These are phyloP conservation scores for Sciaenops ocellatus DNA, from an alignment of 2,797 vertebrate species.

Conservation along the genomic window DNA sequence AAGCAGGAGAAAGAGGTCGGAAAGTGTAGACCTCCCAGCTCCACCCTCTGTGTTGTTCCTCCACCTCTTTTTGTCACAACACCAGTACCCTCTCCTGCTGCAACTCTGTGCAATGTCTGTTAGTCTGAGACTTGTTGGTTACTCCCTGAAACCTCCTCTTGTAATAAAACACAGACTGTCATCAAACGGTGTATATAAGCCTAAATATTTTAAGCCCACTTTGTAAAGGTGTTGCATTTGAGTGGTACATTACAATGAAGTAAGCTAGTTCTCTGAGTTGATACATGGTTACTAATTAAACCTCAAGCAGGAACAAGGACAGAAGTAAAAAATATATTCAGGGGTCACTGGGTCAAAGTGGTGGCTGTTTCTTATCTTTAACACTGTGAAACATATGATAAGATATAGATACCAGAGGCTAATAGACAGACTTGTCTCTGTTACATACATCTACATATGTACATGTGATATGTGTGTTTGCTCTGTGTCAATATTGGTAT, in stretches of 20 bases:
- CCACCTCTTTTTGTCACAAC: background rate
- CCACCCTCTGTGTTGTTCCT: background rate
- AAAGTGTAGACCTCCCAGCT: background rate
- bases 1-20: no score
- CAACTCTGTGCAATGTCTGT: background rate
- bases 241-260: background rate
- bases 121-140: background rate
- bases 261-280: background rate
- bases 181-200: no score
- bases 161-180: background rate
- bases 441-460: no score
- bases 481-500: no score
- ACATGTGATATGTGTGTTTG: no score
- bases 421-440: background rate
- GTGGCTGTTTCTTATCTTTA: constrained; percentile 11
- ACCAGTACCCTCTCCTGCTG: background rate
- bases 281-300: constrained; percentile 24
- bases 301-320: background rate
- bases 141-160: background rate
- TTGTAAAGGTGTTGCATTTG: background rate
- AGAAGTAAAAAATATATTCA: background rate
- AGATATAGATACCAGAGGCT: background rate
- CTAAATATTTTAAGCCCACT: background rate
- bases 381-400: background rate
- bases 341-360: constrained; percentile 5